Conservation (phyloP, 2,797 vertebrate genomes). For the Urosaurus nigricauda region DNA sequence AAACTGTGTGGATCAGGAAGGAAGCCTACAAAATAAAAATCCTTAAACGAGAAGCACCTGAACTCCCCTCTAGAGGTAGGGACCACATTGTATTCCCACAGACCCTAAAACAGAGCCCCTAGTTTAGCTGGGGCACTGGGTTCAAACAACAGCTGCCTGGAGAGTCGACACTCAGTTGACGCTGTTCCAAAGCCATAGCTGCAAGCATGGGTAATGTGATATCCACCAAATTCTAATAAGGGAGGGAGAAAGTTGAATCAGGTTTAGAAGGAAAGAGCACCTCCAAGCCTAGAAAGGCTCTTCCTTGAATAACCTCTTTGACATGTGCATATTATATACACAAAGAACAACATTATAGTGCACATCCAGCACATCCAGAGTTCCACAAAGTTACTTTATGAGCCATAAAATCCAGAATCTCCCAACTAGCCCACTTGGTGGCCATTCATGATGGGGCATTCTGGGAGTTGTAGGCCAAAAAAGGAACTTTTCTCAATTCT, state of each 20-base stretch:
- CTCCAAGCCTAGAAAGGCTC: not conserved
- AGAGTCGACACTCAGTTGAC: not conserved
- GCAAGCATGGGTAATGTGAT: conserved; percentile 31
- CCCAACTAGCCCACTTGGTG: too few relatives aligned
- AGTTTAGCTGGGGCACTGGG: conserved; percentile 27
- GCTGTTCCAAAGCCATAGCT: conserved; percentile 16
- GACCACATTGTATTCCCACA: not conserved
- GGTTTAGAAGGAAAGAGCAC: not conserved
- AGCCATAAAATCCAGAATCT: too few relatives aligned
- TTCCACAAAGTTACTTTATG: too few relatives aligned
- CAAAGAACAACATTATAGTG: not conserved
- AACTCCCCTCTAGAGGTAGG: not conserved
- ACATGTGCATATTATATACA: not conserved
- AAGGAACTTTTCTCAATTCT: too few relatives aligned
- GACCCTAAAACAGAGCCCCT: not conserved
- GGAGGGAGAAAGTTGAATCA: not conserved
- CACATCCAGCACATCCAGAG: not conserved
- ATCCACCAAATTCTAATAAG: conserved; percentile 11
- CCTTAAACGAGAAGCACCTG: not conserved
- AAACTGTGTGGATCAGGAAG: not conserved
- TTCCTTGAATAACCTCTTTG: conserved; percentile 18
- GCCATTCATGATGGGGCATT: too few relatives aligned
- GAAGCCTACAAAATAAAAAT: not conserved
- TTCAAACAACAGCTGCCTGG: conserved; percentile 41
- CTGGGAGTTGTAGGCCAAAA: too few relatives aligned